phyloP scores from a whole-genome alignment of 2,888 invertebrate genomes.

The Ceratothoa steindachneri region DNA sequence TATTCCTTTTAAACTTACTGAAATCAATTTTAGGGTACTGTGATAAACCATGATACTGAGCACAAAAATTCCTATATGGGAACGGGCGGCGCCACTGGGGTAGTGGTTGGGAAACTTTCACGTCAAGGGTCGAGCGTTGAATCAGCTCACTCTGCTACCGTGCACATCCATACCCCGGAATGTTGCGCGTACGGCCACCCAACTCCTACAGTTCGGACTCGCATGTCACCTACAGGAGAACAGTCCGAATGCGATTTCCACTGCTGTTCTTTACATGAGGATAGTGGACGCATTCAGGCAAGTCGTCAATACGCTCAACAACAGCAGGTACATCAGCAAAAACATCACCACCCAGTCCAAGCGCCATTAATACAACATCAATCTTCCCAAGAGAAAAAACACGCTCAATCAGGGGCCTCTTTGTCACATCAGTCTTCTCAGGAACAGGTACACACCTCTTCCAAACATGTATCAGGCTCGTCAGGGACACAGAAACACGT shows the following conservation, averaged over 20 bases:
- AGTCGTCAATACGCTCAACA: conserved; percentile 87
- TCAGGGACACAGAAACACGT: conserved; percentile 4
- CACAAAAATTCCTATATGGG: conserved; percentile 43
- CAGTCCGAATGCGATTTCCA: conserved; percentile 84
- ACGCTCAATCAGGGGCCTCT: neutral
- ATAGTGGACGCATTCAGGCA: conserved; percentile 67
- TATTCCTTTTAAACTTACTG: neutral
- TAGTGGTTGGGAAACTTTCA: conserved; percentile 53
- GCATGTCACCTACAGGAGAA: conserved; percentile 46
- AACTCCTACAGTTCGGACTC: conserved; percentile 48
- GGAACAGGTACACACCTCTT: neutral
- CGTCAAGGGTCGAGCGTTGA: conserved; percentile 64
- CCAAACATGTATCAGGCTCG: neutral
- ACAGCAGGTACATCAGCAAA: conserved; percentile 60
- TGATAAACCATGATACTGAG: conserved; percentile 47
- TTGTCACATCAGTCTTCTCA: neutral
- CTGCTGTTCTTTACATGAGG: conserved; percentile 90
- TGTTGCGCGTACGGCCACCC: conserved; percentile 63
- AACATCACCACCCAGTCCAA: conserved; percentile 8
- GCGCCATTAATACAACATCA: conserved; percentile 3
- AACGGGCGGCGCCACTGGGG: conserved; percentile 26
- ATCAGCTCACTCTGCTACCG: conserved; percentile 65
- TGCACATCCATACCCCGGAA: conserved; percentile 78
- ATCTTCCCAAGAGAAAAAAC: neutral
- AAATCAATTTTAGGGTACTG: conserved; percentile 32